Percentiles rank a stretch among this genome's conserved stretches.
Conservation (phyloP, 2,888 invertebrate species). For the Ceraclea dissimilis region DNA sequence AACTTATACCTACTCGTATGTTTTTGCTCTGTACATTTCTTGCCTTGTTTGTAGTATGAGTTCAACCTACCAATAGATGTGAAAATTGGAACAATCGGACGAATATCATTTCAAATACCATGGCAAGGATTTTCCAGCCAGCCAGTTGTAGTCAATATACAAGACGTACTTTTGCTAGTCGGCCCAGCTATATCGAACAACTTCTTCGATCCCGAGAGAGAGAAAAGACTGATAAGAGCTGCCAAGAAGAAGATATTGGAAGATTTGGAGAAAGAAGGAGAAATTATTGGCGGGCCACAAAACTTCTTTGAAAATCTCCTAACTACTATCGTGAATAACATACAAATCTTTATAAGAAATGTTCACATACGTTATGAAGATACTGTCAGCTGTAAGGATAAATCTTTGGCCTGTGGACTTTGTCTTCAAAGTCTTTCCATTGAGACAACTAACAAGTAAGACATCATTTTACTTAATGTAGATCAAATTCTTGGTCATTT, state of each 20-base stretch:
- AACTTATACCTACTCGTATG: too few species aligned
- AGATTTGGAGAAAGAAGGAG: conserved; percentile 53
- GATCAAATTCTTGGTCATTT: background rate
- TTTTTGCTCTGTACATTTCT: too few species aligned
- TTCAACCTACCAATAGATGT: conserved; percentile 75
- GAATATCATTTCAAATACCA: conserved; percentile 66
- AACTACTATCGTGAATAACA: conserved; percentile 69
- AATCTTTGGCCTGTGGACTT: conserved; percentile 65
- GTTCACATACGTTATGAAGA: conserved; percentile 80
- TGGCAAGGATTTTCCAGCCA: conserved; percentile 71
- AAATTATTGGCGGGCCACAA: conserved; percentile 54
- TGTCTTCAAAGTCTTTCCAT: conserved; percentile 71
- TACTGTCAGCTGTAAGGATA: conserved; percentile 54
- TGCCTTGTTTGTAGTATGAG: conserved; percentile 74
- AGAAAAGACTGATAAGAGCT: conserved; percentile 63
- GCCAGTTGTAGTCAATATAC: conserved; percentile 63
- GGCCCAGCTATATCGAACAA: conserved; percentile 64
- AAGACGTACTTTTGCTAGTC: conserved; percentile 69
- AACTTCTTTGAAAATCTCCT: conserved; percentile 66
- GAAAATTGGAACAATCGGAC: conserved; percentile 71
- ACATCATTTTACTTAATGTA: background rate
- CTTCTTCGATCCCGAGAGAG: conserved; percentile 64
- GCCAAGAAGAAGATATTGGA: conserved; percentile 64
- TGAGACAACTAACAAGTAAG: conserved; percentile 71
- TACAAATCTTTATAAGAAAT: conserved; percentile 70